Conservation (phyloP, 2,113 vertebrate species). For the Harpagus bidentatus region DNA sequence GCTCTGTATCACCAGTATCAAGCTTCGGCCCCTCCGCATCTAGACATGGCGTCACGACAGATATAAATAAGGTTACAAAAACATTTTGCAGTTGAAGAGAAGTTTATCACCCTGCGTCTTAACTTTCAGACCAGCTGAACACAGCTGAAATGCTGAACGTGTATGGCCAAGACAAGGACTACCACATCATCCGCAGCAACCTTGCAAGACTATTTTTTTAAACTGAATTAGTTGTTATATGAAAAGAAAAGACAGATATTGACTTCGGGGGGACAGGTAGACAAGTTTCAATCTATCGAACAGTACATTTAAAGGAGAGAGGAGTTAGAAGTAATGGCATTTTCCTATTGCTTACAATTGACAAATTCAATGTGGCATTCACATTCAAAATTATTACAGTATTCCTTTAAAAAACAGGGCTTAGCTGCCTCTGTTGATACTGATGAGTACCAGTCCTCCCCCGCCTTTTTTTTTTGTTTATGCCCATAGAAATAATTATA, state of each 20-base stretch:
- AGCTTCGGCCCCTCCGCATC: not conserved
- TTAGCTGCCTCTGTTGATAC: not conserved
- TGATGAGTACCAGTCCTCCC: not conserved
- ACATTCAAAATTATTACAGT: not conserved
- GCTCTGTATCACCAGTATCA: not conserved
- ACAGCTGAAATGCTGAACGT: not conserved
- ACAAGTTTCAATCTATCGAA: not conserved
- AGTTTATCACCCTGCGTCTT: not conserved
- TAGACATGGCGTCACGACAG: not conserved
- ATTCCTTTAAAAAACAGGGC: not conserved
- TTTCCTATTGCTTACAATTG: not conserved
- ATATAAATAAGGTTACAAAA: slow-evolving; percentile 2
- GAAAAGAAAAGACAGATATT: not conserved
- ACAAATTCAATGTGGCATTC: not conserved
- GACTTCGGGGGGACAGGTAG: not conserved
- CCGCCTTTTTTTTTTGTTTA: not conserved
- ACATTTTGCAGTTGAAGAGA: not conserved
- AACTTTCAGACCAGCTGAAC: not conserved
- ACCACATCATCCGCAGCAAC: not conserved
- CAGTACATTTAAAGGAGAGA: not conserved
- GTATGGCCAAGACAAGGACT: not conserved
- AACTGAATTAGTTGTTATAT: not conserved
- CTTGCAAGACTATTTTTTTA: not conserved
- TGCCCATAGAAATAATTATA: not conserved
- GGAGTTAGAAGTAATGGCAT: not conserved